Evolutionary conservation across 2,888 invertebrate species (phyloP).

Genomic region (Drosophila quasianomalipes): DNA sequence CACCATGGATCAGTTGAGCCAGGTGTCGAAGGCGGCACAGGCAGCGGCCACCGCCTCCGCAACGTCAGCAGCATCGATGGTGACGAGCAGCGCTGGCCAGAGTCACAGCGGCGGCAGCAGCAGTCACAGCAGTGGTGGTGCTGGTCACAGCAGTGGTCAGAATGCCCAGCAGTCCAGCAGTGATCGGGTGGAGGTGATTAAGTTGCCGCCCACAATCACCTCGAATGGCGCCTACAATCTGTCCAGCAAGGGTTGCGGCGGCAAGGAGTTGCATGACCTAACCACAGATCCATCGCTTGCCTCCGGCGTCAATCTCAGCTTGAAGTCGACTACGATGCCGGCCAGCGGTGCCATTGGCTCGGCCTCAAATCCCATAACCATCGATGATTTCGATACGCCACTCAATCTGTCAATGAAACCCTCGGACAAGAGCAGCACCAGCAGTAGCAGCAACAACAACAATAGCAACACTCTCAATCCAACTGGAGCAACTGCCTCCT

Average conservation of each 20-base stretch:
- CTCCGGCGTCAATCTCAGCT: constrained; percentile 84
- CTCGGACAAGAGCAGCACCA: constrained; percentile 73
- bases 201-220: constrained; percentile 90
- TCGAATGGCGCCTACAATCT: constrained; percentile 86
- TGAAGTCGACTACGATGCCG: constrained; percentile 73
- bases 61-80: constrained; percentile 33
- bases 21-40: constrained; percentile 56
- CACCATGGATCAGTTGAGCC: constrained; percentile 63
- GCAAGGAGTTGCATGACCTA: constrained; percentile 83
- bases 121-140: constrained; percentile 1
- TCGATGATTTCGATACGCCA: constrained; percentile 90
- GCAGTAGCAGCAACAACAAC: constrained; percentile 31
- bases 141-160: constrained; percentile 22
- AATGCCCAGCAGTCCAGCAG: constrained; percentile 63
- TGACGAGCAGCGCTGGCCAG: constrained; percentile 47
- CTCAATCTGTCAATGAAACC: constrained; percentile 94
- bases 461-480: constrained; percentile 31
- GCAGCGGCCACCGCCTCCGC: constrained; percentile 30
- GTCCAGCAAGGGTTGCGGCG: constrained; percentile 80
- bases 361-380: constrained; percentile 84
- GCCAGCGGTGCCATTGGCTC: constrained; percentile 70
- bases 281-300: constrained; percentile 76
- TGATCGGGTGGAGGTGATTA: constrained; percentile 93
- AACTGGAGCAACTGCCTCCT: neutral
- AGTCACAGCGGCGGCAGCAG: constrained; percentile 37